Evolutionary conservation across 2,113 vertebrate genomes (phyloP).

Genomic region (Notarius lentiginosus): DNA sequence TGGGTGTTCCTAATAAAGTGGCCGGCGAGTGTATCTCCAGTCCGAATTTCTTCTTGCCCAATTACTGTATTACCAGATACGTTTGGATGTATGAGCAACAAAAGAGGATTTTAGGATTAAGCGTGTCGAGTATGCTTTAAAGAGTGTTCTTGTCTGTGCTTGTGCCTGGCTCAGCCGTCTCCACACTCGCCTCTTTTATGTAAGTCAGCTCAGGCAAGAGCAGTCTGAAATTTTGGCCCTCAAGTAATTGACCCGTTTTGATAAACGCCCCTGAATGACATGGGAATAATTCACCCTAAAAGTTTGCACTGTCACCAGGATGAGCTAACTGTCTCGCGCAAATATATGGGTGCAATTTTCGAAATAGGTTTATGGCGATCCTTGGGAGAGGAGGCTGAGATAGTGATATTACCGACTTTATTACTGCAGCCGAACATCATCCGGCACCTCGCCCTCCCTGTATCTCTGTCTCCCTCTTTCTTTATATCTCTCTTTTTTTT

Average conservation of each 20-base stretch:
- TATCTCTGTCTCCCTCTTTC: constrained; percentile 55
- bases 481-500: not conserved
- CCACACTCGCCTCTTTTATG: constrained; percentile 10
- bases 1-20: too few species aligned
- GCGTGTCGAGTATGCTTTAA: not conserved
- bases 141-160: not conserved
- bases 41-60: not conserved
- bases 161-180: not conserved
- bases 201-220: constrained; percentile 52
- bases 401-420: constrained; percentile 80
- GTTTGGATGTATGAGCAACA: not conserved
- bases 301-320: constrained; percentile 75
- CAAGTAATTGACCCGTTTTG: constrained; percentile 75
- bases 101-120: not conserved
- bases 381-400: constrained; percentile 75
- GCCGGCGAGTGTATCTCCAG: too few species aligned
- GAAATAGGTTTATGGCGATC: constrained; percentile 80
- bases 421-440: constrained; percentile 72
- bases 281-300: constrained; percentile 74
- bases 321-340: constrained; percentile 72
- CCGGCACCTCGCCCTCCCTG: constrained; percentile 59
- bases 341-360: constrained; percentile 79
- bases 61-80: not conserved
- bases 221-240: constrained; percentile 61
- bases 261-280: constrained; percentile 74